Conservation (phyloP, 2,888 invertebrate genomes). For the Bruchidius siliquastri region DNA sequence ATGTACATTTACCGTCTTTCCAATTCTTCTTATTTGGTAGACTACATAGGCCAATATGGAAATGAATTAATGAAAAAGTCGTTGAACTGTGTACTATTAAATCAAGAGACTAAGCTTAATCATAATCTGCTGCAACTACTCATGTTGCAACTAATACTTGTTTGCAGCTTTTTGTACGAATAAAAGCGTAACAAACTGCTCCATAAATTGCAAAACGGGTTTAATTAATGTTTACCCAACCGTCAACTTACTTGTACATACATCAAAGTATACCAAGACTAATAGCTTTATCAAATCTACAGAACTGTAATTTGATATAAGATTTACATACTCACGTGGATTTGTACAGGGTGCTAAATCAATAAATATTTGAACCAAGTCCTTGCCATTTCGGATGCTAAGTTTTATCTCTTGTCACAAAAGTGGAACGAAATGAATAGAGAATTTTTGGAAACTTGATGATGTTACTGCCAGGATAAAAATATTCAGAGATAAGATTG, state of each 20-base stretch:
- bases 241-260: neutral
- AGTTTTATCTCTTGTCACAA: no score
- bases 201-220: neutral
- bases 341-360: neutral
- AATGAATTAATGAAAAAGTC: no score
- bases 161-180: neutral
- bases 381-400: no score
- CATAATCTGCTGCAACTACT: neutral
- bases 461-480: no score
- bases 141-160: neutral
- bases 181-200: neutral
- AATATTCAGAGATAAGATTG: no score
- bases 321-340: neutral
- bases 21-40: no score
- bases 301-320: neutral
- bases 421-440: no score
- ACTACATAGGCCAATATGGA: no score
- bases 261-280: neutral
- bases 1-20: no score
- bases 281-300: neutral
- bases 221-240: neutral
- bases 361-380: no score
- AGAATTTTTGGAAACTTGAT: no score
- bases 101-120: neutral
- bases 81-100: no score